Base-by-base conservation (phyloP, 2,888 invertebrate species). In the Leptopilina drosophilae region DNA sequence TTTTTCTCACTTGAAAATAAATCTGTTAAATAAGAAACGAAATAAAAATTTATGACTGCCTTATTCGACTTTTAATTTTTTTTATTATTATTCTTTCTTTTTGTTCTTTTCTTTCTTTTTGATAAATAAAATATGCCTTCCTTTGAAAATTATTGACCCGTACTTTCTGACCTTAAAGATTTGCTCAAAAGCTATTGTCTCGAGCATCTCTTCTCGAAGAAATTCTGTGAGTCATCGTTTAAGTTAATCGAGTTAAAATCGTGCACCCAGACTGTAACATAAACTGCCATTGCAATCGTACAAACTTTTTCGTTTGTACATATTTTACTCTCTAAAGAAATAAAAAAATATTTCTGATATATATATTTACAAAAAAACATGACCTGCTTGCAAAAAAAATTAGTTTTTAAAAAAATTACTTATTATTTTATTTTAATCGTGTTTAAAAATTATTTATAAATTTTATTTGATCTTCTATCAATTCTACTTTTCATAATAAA, bases 91-190 rank as follows among this genome's bases (percentile, higher is more conserved):
- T 40, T 67, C 64, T 62, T 65, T 33, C 1, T 14, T 33, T 40
- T 12, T 0, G 20, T 20, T 20, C 20, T 20, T 33, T 40, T 64
- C 40, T 14, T 33, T 64, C 9, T 6, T 64, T 33, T 26, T n/a
- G 8, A 14, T 7, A 77, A 73, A 64, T 80, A 56, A 76, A 75
- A 67, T 64, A 15, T 64, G 20, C 59, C 64, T 40, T 9, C 73
- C 20, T 79, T 78, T 78, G 20, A 56, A 80, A 83, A 82, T 78
- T 81, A 77, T 78, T 26, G 78, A 79, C 78, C 26, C 75, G 69
- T 33, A 26, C 59, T 33, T 5, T 15, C 65, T 53, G 79, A 81
- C 79, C 80, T 84, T 82, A 62, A 76, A 69, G 33, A 69, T 79
- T 59, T 62, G 65, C 80, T 78, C 64, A 49, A 78, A 76, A 79